phyloP scores from a whole-genome alignment of 1,140 invertebrate genomes.

The Brachionus rotundiformis region DNA sequence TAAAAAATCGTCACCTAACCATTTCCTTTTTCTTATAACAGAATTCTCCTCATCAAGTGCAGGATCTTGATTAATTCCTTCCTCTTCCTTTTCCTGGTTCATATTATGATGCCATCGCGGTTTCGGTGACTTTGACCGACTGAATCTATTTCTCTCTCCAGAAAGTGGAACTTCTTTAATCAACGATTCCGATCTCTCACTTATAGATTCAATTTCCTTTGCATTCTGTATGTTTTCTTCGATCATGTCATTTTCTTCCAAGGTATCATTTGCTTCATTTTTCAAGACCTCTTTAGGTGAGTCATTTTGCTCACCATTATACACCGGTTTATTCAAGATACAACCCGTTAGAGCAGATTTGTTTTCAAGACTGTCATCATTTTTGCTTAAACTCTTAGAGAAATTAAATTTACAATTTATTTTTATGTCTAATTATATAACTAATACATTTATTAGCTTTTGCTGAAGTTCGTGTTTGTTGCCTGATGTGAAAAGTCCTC shows the following conservation, averaged over 20 bases:
- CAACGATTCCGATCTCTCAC: slow-evolving; percentile 24
- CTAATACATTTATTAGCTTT: slow-evolving; percentile 34
- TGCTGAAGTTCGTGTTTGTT: slow-evolving; percentile 46
- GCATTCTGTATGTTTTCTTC: background rate
- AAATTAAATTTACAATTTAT: no score
- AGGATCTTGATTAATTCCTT: background rate
- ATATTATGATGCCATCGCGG: slow-evolving; percentile 22
- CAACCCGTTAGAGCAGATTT: no score
- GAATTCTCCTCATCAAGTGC: background rate
- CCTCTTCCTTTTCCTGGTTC: background rate
- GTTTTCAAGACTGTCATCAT: no score
- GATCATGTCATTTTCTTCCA: background rate
- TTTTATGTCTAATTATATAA: background rate
- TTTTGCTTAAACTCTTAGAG: background rate
- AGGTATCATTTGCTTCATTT: background rate
- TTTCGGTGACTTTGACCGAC: slow-evolving; percentile 52
- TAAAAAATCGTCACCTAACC: background rate
- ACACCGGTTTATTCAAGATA: no score
- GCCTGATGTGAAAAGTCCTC: slow-evolving; percentile 23
- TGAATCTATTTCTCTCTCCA: slow-evolving; percentile 42
- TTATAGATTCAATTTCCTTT: background rate
- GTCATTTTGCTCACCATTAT: no score
- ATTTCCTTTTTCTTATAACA: slow-evolving; percentile 41
- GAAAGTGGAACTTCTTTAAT: slow-evolving; percentile 45
- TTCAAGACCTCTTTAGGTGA: background rate